Conservation (phyloP, 1,140 invertebrate species). For the Pristionchus pacificus region DNA sequence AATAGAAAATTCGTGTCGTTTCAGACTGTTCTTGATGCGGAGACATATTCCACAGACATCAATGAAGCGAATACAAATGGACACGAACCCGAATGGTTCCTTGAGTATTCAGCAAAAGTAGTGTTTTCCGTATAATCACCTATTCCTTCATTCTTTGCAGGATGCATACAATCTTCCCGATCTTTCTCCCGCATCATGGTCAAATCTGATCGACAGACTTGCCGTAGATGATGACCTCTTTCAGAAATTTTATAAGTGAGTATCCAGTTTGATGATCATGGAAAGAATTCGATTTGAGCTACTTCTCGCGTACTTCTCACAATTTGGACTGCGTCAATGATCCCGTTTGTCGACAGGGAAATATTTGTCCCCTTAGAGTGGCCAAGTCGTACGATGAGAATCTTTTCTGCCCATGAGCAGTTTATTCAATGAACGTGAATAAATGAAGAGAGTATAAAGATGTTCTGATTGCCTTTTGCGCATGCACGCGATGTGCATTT, state of each 20-base stretch:
- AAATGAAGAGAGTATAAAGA: no score
- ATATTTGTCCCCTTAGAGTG: neutral
- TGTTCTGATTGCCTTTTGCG: no score
- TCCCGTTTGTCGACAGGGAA: neutral
- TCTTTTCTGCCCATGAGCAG: neutral
- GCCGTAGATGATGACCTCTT: neutral
- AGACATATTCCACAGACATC: slow-evolving; percentile 24
- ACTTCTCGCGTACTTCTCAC: neutral
- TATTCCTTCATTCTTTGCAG: neutral
- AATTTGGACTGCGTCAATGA: neutral
- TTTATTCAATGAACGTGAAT: neutral
- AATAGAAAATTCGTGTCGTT: slow-evolving; percentile 3
- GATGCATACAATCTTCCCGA: neutral
- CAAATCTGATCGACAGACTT: neutral
- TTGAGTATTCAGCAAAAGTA: slow-evolving; percentile 16
- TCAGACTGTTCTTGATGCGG: slow-evolving; percentile 21
- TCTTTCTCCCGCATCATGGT: neutral
- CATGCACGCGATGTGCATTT: neutral
- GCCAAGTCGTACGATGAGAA: neutral
- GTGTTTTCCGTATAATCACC: neutral
- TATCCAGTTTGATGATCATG: no score
- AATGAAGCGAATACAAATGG: slow-evolving; percentile 18
- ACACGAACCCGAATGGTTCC: slow-evolving; percentile 14
- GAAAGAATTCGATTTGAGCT: neutral
- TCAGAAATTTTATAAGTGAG: neutral